A percentile compares a stretch with the other conserved stretches of the same genome.
Conservation (phyloP, 2,113 vertebrate genomes). For the Ophthalmotilapia sp. region DNA sequence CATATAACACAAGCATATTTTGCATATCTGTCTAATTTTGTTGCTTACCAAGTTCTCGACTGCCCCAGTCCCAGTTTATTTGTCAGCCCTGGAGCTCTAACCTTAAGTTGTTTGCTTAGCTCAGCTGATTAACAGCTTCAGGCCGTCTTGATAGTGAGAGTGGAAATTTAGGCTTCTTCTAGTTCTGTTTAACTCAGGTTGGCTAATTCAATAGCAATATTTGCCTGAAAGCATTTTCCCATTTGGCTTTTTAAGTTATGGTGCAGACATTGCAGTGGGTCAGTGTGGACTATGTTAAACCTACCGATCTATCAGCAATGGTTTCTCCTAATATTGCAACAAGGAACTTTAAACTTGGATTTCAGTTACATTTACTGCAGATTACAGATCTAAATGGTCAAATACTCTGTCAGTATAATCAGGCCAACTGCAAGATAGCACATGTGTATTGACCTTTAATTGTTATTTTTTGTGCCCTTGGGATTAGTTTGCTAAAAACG, state of each 20-base stretch:
- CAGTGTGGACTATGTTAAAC: neutral
- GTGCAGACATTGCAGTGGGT: rapidly evolving
- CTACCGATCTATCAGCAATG: neutral
- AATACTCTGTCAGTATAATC: neutral
- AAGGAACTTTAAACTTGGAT: neutral
- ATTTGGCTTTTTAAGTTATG: neutral
- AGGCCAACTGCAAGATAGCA: neutral
- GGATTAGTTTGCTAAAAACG: neutral
- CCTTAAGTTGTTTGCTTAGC: neutral
- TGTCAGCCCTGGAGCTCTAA: neutral
- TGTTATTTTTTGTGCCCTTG: neutral
- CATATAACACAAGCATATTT: neutral
- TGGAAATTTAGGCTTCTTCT: neutral
- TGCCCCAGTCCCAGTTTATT: neutral
- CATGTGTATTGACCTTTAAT: neutral
- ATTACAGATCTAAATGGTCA: neutral
- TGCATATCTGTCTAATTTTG: neutral
- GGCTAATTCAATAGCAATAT: neutral
- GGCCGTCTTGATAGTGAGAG: neutral
- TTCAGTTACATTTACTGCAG: neutral
- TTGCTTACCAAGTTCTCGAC: neutral
- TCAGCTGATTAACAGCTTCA: neutral
- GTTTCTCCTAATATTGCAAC: neutral
- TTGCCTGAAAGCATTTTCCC: neutral
- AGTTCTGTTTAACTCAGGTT: neutral